These are phyloP conservation scores for Coecobrya sp. DNA, from an alignment of 2,888 invertebrate genomes.

Conservation along the genomic window DNA sequence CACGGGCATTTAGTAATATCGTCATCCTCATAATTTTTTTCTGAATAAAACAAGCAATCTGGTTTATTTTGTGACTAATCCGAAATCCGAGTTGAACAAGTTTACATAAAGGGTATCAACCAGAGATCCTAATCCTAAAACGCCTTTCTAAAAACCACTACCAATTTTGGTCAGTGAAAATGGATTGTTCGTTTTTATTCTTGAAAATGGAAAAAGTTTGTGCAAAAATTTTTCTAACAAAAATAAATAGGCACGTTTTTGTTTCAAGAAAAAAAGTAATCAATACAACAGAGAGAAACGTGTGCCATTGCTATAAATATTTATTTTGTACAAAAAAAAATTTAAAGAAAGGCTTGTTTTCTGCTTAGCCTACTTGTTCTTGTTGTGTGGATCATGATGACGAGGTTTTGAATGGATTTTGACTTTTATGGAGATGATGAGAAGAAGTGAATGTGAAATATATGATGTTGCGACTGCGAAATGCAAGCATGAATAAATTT, in stretches of 20 bases:
- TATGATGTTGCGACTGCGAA: background rate
- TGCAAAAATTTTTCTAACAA: too few species aligned
- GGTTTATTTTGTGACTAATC: background rate
- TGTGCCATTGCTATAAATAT: too few species aligned
- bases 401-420: constrained; percentile 34
- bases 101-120: background rate
- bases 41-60: constrained; percentile 22
- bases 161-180: constrained; percentile 17
- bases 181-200: constrained; percentile 1
- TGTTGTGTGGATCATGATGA: too few species aligned
- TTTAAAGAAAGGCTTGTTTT: too few species aligned
- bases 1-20: constrained; percentile 16
- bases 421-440: constrained; percentile 72
- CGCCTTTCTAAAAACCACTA: background rate
- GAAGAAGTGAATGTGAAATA: constrained; percentile 67
- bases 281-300: too few species aligned
- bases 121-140: too few species aligned
- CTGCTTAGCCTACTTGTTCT: constrained; percentile 60
- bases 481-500: constrained; percentile 58
- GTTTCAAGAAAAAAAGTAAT: too few species aligned
- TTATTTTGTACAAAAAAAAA: too few species aligned
- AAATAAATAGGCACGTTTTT: too few species aligned
- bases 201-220: constrained; percentile 56
- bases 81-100: background rate
- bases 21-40: constrained; percentile 8